Percentiles rank a stretch among this genome's conserved stretches.
These are phyloP conservation scores for Eptatretus atami DNA, from an alignment of 2,797 vertebrate genomes.

Conservation along the genomic window DNA sequence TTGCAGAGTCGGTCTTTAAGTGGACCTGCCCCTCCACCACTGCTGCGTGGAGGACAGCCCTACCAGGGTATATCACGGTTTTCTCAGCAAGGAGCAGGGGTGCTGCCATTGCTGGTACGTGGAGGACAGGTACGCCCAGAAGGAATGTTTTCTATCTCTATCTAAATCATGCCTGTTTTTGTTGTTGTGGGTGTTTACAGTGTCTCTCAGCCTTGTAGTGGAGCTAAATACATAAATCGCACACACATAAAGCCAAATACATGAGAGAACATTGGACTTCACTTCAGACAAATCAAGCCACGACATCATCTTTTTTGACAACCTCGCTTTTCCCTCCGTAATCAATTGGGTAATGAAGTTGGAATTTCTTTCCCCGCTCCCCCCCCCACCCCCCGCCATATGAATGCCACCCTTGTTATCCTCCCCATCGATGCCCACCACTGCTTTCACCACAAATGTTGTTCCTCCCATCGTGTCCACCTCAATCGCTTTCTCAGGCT, in stretches of 20 bases:
- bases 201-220: too few species aligned
- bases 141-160: neutral
- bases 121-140: conserved; percentile 44
- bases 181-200: too few species aligned
- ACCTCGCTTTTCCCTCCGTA: too few species aligned
- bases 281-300: too few species aligned
- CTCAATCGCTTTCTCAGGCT: conserved; percentile 33
- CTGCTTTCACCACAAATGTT: neutral
- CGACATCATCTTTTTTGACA: too few species aligned
- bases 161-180: too few species aligned
- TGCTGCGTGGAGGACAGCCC: conserved; percentile 67
- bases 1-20: conserved; percentile 23
- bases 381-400: conserved; percentile 11
- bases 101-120: conserved; percentile 74
- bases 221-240: too few species aligned
- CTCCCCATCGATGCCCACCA: neutral
- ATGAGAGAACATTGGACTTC: too few species aligned
- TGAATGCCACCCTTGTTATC: neutral
- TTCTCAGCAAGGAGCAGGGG: conserved; percentile 39
- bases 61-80: conserved; percentile 30
- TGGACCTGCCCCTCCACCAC: conserved; percentile 59
- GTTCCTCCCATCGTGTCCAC: conserved; percentile 15
- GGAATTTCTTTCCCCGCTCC: conserved; percentile 11
- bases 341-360: too few species aligned
- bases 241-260: too few species aligned